phyloP scores from a whole-genome alignment of 2,797 vertebrate species.

The Aphelocoma californica region DNA sequence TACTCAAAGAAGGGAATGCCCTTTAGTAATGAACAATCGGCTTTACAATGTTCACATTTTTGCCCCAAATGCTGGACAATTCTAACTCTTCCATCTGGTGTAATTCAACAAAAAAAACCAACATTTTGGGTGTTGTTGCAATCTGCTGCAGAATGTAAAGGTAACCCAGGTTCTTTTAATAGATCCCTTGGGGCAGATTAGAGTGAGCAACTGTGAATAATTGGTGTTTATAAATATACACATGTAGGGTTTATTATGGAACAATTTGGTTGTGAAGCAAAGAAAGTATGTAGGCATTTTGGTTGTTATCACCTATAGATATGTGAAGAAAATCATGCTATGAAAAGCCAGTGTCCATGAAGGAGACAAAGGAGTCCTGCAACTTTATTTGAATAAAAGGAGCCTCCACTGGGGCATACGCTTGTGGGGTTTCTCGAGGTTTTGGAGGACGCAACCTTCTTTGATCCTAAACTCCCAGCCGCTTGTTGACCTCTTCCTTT shows the following conservation, averaged over 20 bases:
- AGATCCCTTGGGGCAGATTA: background rate
- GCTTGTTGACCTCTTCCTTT: background rate
- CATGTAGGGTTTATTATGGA: background rate
- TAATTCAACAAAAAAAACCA: background rate
- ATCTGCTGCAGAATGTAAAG: background rate
- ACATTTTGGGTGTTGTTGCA: accelerated
- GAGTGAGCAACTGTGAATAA: background rate
- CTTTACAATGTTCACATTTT: background rate
- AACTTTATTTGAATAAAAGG: background rate
- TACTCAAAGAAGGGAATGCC: background rate
- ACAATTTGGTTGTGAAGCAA: background rate
- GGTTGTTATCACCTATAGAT: background rate
- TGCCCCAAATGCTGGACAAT: background rate
- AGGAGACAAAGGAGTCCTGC: background rate
- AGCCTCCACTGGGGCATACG: background rate
- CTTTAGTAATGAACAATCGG: background rate
- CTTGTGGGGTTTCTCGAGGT: background rate
- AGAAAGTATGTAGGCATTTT: background rate
- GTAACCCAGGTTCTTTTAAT: background rate
- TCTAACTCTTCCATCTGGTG: background rate
- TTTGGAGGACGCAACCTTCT: background rate
- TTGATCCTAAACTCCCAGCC: accelerated
- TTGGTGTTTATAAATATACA: background rate
- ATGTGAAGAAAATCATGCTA: background rate
- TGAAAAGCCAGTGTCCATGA: background rate